Percentiles rank a stretch among this genome's conserved stretches.
phyloP scores from a whole-genome alignment of 2,797 vertebrate species.

The Trachurus trachurus region DNA sequence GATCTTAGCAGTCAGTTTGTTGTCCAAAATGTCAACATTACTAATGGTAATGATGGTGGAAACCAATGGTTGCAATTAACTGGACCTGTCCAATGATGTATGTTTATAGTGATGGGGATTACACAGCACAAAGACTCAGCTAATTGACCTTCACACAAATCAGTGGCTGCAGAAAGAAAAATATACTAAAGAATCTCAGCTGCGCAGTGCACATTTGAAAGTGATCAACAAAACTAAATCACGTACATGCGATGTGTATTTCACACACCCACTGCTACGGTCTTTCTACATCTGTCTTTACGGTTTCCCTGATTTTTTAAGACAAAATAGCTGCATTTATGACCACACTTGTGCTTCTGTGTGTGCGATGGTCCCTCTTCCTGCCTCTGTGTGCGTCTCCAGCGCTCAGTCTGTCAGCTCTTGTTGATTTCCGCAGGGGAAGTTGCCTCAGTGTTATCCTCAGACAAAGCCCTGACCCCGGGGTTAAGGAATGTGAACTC shows the following conservation, averaged over 20 bases:
- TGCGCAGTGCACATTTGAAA: neutral
- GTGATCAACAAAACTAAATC: neutral
- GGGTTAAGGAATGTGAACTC: conserved; percentile 87
- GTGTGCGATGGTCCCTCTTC: conserved; percentile 64
- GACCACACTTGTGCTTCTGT: conserved; percentile 30
- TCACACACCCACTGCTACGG: neutral
- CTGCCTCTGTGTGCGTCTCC: conserved; percentile 71
- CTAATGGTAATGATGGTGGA: neutral
- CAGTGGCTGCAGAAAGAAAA: neutral
- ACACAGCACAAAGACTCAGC: neutral
- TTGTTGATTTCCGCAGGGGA: conserved; percentile 83
- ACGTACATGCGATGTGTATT: neutral
- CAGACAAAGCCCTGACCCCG: conserved; percentile 84
- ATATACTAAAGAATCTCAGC: neutral
- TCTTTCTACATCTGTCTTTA: neutral
- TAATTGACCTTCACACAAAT: neutral
- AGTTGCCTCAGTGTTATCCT: conserved; percentile 80
- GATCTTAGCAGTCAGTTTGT: neutral
- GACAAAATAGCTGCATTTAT: conserved; percentile 22
- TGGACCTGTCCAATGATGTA: too few relatives aligned
- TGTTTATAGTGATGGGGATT: neutral
- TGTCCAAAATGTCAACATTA: neutral
- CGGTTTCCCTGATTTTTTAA: conserved; percentile 17
- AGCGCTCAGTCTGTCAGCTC: conserved; percentile 69
- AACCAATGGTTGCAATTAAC: neutral